phyloP scores from a whole-genome alignment of 2,797 vertebrate genomes.

The Hydrophis major region DNA sequence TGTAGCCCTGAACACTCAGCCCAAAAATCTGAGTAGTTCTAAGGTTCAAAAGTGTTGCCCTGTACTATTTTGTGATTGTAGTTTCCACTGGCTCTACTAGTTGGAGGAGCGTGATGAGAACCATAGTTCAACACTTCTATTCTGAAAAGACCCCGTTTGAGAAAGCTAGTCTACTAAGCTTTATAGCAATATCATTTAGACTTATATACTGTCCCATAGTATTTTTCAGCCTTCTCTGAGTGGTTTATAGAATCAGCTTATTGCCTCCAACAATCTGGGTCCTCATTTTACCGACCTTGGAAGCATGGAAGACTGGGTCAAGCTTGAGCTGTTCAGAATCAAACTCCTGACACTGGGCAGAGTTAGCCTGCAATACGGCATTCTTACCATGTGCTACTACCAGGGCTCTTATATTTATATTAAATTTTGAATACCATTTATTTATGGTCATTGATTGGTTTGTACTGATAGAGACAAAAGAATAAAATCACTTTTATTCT shows the following conservation, averaged over 20 bases:
- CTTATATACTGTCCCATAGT: not conserved
- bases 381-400: not conserved
- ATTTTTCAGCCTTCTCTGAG: not conserved
- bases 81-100: not conserved
- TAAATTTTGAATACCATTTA: not conserved
- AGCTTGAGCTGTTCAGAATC: not conserved
- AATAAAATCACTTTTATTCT: not conserved
- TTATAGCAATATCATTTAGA: not conserved
- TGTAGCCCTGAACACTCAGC: not conserved
- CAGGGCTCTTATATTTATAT: not conserved
- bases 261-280: not conserved
- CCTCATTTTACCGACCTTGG: not conserved
- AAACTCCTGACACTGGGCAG: not conserved
- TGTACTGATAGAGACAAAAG: not conserved
- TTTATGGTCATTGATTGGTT: not conserved
- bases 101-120: not conserved
- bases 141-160: not conserved
- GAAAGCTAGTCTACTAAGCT: not conserved
- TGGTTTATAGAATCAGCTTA: not conserved
- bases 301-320: not conserved
- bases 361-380: not conserved
- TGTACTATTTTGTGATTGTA: not conserved
- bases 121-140: not conserved
- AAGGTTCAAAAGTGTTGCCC: not conserved
- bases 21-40: not conserved